Base-by-base conservation (phyloP, 2,113 vertebrate genomes). In the Dipodomys merriami region DNA sequence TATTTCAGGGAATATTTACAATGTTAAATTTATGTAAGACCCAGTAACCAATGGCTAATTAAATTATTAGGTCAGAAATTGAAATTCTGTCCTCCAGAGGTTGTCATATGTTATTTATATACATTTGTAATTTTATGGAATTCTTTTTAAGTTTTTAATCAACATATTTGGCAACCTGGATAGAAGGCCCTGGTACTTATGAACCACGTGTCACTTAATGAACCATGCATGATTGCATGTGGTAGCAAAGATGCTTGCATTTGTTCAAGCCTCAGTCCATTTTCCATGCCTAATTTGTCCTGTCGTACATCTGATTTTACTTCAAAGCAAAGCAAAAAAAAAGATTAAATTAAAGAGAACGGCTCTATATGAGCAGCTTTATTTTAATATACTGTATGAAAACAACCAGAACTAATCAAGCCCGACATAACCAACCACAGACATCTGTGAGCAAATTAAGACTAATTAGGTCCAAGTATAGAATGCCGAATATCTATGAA, bases 381-480 rank as follows among this genome's bases (percentile, higher is more conserved):
- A 96, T 96, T 95, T 96, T 94, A 95, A 87, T 91, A 90, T 83
- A 77, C 85, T 90, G 4, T 83, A 0, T 87, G 92, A 83, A 92
- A 96, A 96, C 80, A 94, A 71, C 90, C 94, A 33, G 97, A 96
- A 95, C 92, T 97, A 95, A 46, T 60, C 93, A 18, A 10, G 90
- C 92, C 95, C 65, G 72, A 96, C 96, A 90, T 84, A 83, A 69
- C 86, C 91, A 81, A 84, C 91, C 94, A 80, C 93, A 96, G 94
- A 86, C 96, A 93, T 96, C 97, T 96, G 96, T 93, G 93, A 91
- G 86, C 94, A 96, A 97, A 97, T 97, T 94, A 94, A 91, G 82
- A 90, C 92, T 90, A 72, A 95, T 96, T 96, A 96, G 94, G 89
- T 83, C 60, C 84, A 46, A 97, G 86, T 64, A 78, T 2, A 18